Base-by-base conservation (phyloP, 2,888 invertebrate species). In the Deilephila porcellus region DNA sequence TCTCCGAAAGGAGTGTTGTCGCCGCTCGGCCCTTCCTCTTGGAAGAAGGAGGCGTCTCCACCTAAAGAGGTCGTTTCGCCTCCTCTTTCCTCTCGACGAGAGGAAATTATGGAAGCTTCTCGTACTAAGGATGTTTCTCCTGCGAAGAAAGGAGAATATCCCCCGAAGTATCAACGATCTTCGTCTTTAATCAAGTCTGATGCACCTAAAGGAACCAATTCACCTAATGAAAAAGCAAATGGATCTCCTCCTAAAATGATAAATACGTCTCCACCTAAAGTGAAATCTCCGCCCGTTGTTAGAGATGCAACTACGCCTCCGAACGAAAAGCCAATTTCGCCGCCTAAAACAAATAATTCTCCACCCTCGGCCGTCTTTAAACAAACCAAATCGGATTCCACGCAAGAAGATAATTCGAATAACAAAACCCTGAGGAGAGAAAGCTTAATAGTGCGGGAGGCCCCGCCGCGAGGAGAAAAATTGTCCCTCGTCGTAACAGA, bases 391-490 rank as follows among this genome's bases (percentile, higher is more conserved):
- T 70, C 76, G 0, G 81, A 81, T 19, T 81, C 82, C 0, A 85
- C 81, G 56, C 74, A 60, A 4, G 88, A 85, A 0, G 85, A 86
- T 2, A 76, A 70, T 6, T 71, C 76, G 17, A 74, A 71, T 45
- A 73, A 73, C 1, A 79, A 78, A 34, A 74, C 80, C 52, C 73
- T 79, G 0, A 86, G 84, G 74, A 86, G 85, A 56, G 88, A 89
- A 62, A 79, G 81, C 0, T 80, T 83, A 0, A 74, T 83, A 4
- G 80, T 78, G 1, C 86, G 85, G 71, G 90, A 90, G 71, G 81
- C 78, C 5, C 82, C 85, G 2, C 74, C 81, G 4, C 85, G 85
- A 77, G 76, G 74, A 20, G 90, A 89, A 71, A 86, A 86, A 73
- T 74, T 84, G 4, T 82, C 86, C 0, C 75, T 84, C 34, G 77